Base-by-base conservation (phyloP, 2,888 invertebrate species). In the Cabera pusaria region DNA sequence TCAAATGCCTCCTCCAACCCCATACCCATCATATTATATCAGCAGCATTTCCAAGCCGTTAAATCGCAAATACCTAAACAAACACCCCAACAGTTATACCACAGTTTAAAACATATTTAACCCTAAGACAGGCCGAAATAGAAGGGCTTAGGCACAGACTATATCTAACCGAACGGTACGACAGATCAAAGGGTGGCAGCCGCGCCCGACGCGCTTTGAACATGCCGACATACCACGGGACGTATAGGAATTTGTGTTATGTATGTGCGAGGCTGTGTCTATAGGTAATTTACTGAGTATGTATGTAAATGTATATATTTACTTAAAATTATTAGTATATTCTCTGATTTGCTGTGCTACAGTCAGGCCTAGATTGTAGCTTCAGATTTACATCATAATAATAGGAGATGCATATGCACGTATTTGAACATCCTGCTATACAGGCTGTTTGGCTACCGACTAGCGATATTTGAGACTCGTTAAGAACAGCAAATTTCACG, bases 101-200 rank as follows among this genome's bases (percentile, higher is more conserved):
- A 31, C 29, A 44, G 38, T 41, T 44, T 28, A 44, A 41, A 44
- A 40, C 37, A 44, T 26, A 47, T 49, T 42, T 48, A 53, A 44
- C 47, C 49, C 31, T 44, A 48, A 50, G 50, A 48, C 22, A 53
- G 38, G 65, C 64, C 61, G 56, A 72, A 75, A 73, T 72, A 72
- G 70, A 70, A 72, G 67, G 72, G 71, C 57, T 56, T 56, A 48
- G 43, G 49, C 39, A 44, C 56, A 51, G 54, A 52, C 53, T 57
- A 56, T 60, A 64, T 53, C 48, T 57, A 54, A 58, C 49, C 49
- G 37, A 54, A 58, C 49, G 48, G 37, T 46, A 39, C 33, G 57
- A 57, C 50, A 71, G 70, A 73, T 74, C 74, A 74, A 74, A 74
- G 72, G 73, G 69, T 59, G 55, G 47, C 46, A 25, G 53, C 53